These are phyloP conservation scores for Crotalus tigris DNA, from an alignment of 2,113 vertebrate species.

Conservation along the genomic window DNA sequence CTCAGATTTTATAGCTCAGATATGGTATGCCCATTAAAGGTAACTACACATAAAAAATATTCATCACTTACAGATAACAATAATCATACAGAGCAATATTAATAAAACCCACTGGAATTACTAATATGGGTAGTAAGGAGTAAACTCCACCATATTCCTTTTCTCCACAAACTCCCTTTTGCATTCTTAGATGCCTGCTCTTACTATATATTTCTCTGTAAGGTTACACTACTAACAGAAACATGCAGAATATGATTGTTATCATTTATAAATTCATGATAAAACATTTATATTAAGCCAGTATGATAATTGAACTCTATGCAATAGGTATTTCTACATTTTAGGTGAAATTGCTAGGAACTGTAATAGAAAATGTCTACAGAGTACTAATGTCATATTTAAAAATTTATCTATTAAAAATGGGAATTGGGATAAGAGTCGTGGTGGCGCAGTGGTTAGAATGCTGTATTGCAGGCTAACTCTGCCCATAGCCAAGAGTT, in stretches of 20 bases:
- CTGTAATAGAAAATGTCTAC: background rate
- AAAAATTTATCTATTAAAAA: background rate
- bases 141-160: background rate
- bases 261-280: background rate
- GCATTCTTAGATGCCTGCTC: background rate
- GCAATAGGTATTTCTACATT: background rate
- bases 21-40: background rate
- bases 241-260: background rate
- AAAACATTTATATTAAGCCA: background rate
- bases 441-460: background rate
- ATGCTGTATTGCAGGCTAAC: background rate
- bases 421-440: background rate
- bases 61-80: background rate
- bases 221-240: background rate
- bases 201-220: background rate
- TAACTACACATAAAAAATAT: background rate
- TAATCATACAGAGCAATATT: background rate
- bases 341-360: background rate
- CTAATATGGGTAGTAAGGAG: background rate
- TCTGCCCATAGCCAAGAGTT: background rate
- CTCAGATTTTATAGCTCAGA: background rate
- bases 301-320: background rate
- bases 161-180: background rate
- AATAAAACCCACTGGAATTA: background rate
- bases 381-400: background rate